A percentile compares a stretch with the other conserved stretches of the same genome.
Conservation (phyloP, 2,888 invertebrate genomes). For the Cephus nigrinus region DNA sequence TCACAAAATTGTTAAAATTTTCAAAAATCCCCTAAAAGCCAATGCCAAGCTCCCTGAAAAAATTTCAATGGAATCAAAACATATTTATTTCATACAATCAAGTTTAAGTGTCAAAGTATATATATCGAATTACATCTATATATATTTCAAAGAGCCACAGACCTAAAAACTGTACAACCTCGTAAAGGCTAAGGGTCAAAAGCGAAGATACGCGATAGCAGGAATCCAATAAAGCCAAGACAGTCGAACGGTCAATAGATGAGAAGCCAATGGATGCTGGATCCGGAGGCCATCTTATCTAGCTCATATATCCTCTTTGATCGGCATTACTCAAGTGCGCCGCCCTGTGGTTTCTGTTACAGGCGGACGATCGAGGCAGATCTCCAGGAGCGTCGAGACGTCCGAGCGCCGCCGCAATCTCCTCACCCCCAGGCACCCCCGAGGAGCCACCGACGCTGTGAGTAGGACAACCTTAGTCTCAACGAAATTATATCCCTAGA, state of each 20-base stretch:
- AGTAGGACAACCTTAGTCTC: slow-evolving; percentile 36
- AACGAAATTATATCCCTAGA: not conserved
- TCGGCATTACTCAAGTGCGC: not conserved
- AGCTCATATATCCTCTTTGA: not conserved
- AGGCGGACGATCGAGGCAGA: slow-evolving; percentile 64
- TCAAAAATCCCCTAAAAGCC: not conserved
- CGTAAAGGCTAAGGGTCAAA: not conserved
- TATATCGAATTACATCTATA: not conserved
- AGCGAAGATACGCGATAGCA: not conserved
- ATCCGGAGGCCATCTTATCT: not conserved
- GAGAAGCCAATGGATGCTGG: not conserved
- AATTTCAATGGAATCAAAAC: not conserved
- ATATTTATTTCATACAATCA: too few species aligned
- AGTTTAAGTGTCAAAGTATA: not conserved
- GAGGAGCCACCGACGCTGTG: slow-evolving; percentile 64
- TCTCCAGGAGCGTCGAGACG: slow-evolving; percentile 62
- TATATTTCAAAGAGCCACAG: not conserved
- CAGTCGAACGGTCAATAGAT: not conserved
- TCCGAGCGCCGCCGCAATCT: slow-evolving; percentile 46
- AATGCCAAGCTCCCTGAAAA: not conserved
- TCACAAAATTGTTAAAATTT: not conserved
- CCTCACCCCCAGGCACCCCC: slow-evolving; percentile 58
- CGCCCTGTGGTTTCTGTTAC: slow-evolving; percentile 27
- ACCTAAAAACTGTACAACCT: not conserved
- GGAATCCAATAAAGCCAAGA: not conserved